Conservation (phyloP, 2,113 vertebrate genomes). For the Zosterops lateralis region DNA sequence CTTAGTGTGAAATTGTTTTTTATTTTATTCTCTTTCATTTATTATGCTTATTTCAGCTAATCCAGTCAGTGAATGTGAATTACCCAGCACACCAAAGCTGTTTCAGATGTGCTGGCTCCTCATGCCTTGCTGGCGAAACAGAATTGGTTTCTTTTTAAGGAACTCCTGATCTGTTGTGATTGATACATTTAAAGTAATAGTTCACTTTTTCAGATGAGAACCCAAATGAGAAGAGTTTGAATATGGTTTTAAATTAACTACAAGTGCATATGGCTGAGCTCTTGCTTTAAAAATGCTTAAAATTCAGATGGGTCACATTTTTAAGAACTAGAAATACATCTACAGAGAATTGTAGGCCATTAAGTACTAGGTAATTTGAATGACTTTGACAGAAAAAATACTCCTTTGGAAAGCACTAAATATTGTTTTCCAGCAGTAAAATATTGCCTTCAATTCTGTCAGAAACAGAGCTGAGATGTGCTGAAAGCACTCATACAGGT, state of each 20-base stretch:
- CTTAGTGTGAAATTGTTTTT: constrained; percentile 80
- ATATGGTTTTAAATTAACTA: not conserved
- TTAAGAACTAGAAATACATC: not conserved
- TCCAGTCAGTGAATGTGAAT: constrained; percentile 64
- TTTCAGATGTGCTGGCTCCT: constrained; percentile 37
- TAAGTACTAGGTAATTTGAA: not conserved
- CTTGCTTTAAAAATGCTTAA: not conserved
- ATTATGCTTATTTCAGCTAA: constrained; percentile 80
- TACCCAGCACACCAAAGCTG: constrained; percentile 43
- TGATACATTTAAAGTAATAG: not conserved
- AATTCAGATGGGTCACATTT: not conserved
- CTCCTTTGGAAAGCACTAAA: not conserved
- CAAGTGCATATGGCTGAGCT: not conserved
- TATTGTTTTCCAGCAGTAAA: constrained; percentile 27
- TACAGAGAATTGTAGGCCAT: not conserved
- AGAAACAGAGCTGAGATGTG: not conserved
- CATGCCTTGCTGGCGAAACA: constrained; percentile 2
- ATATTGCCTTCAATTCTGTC: not conserved
- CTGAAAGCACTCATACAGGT: constrained; percentile 9
- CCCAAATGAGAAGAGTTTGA: not conserved
- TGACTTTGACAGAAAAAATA: not conserved
- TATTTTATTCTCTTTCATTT: constrained; percentile 83
- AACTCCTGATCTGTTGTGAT: not conserved
- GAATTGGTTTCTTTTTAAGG: not conserved
- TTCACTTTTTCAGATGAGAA: not conserved